phyloP scores from a whole-genome alignment of 2,888 invertebrate species.

The Acleris holmiana region DNA sequence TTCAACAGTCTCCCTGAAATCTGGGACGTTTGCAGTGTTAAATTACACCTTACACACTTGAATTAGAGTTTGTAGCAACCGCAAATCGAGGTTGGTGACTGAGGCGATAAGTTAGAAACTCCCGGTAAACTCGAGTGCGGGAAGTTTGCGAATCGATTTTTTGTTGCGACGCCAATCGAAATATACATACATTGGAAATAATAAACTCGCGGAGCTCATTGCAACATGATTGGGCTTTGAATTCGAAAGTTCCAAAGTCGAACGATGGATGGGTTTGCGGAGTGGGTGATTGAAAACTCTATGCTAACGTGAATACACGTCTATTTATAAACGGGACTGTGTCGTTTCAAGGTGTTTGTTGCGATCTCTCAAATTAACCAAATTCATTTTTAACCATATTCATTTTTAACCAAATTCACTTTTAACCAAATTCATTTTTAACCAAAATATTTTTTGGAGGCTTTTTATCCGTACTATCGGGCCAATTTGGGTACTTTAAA shows the following conservation, averaged over 20 bases:
- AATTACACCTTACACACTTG: slow-evolving; percentile 7
- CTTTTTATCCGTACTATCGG: too few relatives aligned
- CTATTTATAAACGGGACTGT: too few relatives aligned
- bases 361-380: too few relatives aligned
- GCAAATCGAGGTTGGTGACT: not conserved
- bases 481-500: too few relatives aligned
- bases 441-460: too few relatives aligned
- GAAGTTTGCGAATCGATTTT: slow-evolving; percentile 32
- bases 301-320: not conserved
- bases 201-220: slow-evolving; percentile 26
- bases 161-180: slow-evolving; percentile 29
- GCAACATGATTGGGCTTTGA: slow-evolving; percentile 26
- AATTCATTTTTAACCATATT: too few relatives aligned
- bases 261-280: slow-evolving; percentile 3
- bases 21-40: not conserved
- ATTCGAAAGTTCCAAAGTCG: slow-evolving; percentile 11
- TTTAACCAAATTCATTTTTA: too few relatives aligned
- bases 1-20: slow-evolving; percentile 20
- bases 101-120: slow-evolving; percentile 26
- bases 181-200: slow-evolving; percentile 31
- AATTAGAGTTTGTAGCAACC: not conserved
- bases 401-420: too few relatives aligned
- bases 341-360: too few relatives aligned
- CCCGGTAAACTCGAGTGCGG: slow-evolving; percentile 11
- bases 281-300: slow-evolving; percentile 2